These are phyloP conservation scores for Philaethria dido DNA, from an alignment of 2,888 invertebrate species.

Conservation along the genomic window DNA sequence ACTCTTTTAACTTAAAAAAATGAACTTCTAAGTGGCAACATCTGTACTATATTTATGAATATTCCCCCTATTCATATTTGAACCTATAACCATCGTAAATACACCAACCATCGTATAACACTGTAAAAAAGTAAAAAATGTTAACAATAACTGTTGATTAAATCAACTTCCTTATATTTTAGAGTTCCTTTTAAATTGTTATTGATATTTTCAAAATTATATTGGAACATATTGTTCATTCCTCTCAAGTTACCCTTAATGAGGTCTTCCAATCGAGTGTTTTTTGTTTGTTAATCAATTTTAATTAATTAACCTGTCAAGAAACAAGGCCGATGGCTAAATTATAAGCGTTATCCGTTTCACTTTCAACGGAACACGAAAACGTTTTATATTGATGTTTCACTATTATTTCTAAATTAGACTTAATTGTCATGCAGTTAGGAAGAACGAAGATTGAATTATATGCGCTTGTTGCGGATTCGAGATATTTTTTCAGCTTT, in stretches of 20 bases:
- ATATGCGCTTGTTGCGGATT: not conserved
- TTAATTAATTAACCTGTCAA: slow-evolving; percentile 41
- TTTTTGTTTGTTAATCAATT: slow-evolving; percentile 39
- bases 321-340: slow-evolving; percentile 31
- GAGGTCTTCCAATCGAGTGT: slow-evolving; percentile 46
- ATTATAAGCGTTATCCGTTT: slow-evolving; percentile 33
- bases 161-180: no score
- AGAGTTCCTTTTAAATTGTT: no score
- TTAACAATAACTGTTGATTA: no score
- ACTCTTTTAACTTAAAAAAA: no score
- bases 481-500: no score
- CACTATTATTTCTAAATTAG: not conserved
- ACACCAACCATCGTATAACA: no score
- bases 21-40: no score
- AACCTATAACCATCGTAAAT: no score
- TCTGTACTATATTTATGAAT: no score
- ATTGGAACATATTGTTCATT: slow-evolving; percentile 61
- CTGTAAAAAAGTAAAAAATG: no score
- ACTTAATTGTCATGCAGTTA: no score
- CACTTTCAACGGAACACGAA: not conserved
- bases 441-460: not conserved
- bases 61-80: no score
- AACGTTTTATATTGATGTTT: not conserved
- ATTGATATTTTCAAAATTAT: slow-evolving; percentile 43
- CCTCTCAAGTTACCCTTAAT: slow-evolving; percentile 61